phyloP scores from a whole-genome alignment of 2,113 vertebrate genomes.

The Chascanopsetta lugubris region DNA sequence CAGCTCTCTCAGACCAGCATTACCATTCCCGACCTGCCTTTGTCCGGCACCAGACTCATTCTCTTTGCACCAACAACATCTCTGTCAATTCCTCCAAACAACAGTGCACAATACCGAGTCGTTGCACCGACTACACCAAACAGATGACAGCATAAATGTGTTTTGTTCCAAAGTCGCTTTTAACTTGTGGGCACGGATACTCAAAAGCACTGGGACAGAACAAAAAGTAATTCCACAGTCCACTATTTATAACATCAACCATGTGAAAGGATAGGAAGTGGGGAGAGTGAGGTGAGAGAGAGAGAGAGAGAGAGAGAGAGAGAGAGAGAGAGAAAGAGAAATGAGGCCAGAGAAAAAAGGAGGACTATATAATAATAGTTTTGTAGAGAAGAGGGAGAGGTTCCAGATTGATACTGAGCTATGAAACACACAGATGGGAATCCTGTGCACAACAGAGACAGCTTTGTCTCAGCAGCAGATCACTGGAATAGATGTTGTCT shows the following conservation, averaged over 20 bases:
- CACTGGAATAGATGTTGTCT: constrained; percentile 36
- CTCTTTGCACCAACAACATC: constrained; percentile 61
- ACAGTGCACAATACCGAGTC: constrained; percentile 14
- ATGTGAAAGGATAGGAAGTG: constrained; percentile 14
- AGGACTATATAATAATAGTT: constrained; percentile 49
- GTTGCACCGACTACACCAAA: background rate
- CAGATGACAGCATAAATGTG: background rate
- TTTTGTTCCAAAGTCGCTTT: background rate
- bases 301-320: constrained; percentile 8
- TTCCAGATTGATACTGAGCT: constrained; percentile 51
- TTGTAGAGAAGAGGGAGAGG: constrained; percentile 30
- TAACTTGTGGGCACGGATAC: background rate
- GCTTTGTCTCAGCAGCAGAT: constrained; percentile 46
- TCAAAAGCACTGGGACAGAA: constrained; percentile 3
- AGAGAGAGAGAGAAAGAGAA: constrained; percentile 24
- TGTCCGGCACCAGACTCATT: constrained; percentile 68
- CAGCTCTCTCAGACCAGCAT: constrained; percentile 62
- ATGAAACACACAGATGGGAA: constrained; percentile 44
- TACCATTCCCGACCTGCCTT: constrained; percentile 71
- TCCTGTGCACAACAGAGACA: constrained; percentile 53
- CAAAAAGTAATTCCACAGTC: constrained; percentile 36
- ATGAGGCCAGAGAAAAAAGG: constrained; percentile 30
- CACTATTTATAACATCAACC: constrained; percentile 43
- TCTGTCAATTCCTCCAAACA: constrained; percentile 18
- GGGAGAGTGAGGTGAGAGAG: constrained; percentile 20